Conservation (phyloP, 2,113 vertebrate genomes). For the Taurulus bubalis region DNA sequence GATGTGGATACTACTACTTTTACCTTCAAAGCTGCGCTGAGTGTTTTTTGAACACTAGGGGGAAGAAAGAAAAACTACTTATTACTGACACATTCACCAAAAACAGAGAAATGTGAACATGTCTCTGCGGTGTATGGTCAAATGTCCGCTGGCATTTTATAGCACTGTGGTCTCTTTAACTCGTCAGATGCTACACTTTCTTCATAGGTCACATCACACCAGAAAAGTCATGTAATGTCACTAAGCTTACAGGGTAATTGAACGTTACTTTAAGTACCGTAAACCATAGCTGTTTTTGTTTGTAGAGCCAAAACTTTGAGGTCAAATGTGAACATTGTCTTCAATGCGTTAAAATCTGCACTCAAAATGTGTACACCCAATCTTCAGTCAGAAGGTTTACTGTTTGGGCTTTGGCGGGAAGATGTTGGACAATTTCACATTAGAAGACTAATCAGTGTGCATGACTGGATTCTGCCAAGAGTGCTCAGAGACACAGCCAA, state of each 20-base stretch:
- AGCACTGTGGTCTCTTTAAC: background rate
- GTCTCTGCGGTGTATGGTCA: background rate
- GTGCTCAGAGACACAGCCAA: conserved; percentile 10
- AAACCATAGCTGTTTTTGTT: background rate
- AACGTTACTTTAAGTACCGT: background rate
- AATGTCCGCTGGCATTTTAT: background rate
- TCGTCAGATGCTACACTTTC: background rate
- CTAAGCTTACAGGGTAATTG: background rate
- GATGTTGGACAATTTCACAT: conserved; percentile 26
- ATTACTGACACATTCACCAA: background rate
- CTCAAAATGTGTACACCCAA: conserved; percentile 1
- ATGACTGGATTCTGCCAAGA: conserved; percentile 32
- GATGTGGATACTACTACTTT: background rate
- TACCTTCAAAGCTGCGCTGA: background rate
- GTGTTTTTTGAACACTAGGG: background rate
- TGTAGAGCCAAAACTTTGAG: background rate
- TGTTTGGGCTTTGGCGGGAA: conserved; percentile 44
- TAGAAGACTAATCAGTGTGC: conserved; percentile 33
- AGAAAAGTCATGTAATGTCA: background rate
- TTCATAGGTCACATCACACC: background rate
- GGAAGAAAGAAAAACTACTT: background rate
- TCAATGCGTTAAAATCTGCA: background rate
- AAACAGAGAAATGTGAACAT: background rate
- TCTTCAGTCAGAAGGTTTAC: conserved; percentile 43
- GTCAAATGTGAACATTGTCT: background rate